Conservation (phyloP, 2,797 vertebrate genomes). For the Triplophysa bombifrons region DNA sequence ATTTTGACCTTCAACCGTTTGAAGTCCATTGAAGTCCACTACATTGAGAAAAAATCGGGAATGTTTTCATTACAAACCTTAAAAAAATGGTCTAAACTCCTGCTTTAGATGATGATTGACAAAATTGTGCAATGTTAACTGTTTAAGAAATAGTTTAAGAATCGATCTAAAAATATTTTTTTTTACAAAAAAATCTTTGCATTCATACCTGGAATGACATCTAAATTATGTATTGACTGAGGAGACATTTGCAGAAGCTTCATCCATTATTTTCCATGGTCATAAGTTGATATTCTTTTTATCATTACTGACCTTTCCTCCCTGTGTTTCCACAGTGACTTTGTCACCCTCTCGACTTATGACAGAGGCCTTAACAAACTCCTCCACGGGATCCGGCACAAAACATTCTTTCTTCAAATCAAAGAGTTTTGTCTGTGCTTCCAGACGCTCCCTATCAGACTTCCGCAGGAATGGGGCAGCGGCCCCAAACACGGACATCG, state of each 20-base stretch:
- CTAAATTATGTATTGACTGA: not conserved
- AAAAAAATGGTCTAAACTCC: not conserved
- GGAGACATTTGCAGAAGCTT: not conserved
- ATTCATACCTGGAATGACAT: not conserved
- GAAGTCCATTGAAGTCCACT: too few species aligned
- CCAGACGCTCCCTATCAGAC: slow-evolving; percentile 85
- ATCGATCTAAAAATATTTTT: too few species aligned
- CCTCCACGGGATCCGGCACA: slow-evolving; percentile 84
- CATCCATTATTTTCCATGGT: not conserved
- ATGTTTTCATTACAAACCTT: too few species aligned
- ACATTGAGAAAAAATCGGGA: too few species aligned
- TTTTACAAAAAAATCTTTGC: too few species aligned
- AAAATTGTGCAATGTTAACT: too few species aligned
- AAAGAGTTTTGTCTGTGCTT: slow-evolving; percentile 84
- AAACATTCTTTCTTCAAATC: slow-evolving; percentile 92
- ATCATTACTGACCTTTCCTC: slow-evolving; percentile 80
- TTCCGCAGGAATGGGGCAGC: slow-evolving; percentile 86
- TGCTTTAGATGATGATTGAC: not conserved
- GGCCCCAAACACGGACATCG: slow-evolving; percentile 81
- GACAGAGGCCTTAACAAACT: slow-evolving; percentile 85
- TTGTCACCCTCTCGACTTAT: slow-evolving; percentile 82
- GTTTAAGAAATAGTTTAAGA: too few species aligned
- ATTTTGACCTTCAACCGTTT: too few species aligned
- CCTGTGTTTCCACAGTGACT: slow-evolving; percentile 83
- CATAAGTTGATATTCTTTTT: not conserved